Conservation (phyloP, 1,140 invertebrate genomes). For the Charaxes varanes region DNA sequence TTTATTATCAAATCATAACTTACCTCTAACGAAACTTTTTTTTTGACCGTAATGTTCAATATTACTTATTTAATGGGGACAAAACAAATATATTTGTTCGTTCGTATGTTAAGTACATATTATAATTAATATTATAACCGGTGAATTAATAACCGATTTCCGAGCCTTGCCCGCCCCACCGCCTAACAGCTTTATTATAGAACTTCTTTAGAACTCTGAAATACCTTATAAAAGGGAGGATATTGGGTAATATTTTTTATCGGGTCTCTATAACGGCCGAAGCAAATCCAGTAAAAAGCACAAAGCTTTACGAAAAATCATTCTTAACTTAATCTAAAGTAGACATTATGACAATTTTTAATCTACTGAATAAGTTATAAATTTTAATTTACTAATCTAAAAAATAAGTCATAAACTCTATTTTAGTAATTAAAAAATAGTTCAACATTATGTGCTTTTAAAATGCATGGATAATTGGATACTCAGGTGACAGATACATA, state of each 20-base stretch:
- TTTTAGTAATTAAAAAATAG: constrained; percentile 17
- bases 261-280: background rate
- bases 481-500: constrained; percentile 43
- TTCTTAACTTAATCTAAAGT: background rate
- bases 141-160: too few species aligned
- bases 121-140: too few species aligned
- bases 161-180: too few species aligned
- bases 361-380: constrained; percentile 1
- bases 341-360: constrained; percentile 3
- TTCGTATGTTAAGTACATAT: too few species aligned
- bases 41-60: too few species aligned
- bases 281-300: constrained; percentile 8
- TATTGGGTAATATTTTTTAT: background rate
- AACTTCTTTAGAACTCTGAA: constrained; percentile 2
- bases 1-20: too few species aligned
- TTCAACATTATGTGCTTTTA: constrained; percentile 33
- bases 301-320: constrained; percentile 3
- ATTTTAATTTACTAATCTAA: constrained; percentile 19
- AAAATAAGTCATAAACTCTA: constrained; percentile 15
- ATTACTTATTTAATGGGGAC: too few species aligned
- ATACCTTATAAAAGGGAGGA: background rate
- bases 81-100: too few species aligned
- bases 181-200: constrained; percentile 38
- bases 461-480: constrained; percentile 56
- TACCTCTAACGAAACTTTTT: too few species aligned